These are phyloP conservation scores for Hirtodrosophila confusa DNA, from an alignment of 2,888 invertebrate species.

Conservation along the genomic window DNA sequence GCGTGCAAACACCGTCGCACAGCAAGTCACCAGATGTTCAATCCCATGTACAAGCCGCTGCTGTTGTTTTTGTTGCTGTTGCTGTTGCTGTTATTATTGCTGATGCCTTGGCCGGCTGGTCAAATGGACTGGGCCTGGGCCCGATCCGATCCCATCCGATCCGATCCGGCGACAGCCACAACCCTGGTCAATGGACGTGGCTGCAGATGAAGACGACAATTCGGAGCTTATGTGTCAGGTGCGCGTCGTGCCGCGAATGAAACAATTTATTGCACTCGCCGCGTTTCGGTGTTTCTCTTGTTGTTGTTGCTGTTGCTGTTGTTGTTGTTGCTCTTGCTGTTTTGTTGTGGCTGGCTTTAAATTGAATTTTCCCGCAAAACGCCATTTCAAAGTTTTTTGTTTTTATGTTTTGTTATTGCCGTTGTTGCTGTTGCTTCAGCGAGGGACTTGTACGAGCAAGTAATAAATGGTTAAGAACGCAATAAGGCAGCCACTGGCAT, in stretches of 20 bases:
- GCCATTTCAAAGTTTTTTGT: conserved; percentile 40
- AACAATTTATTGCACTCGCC: conserved; percentile 72
- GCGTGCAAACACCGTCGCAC: conserved; percentile 44
- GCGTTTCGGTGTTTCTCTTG: conserved; percentile 23
- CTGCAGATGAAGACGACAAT: conserved; percentile 72
- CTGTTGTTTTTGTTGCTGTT: conserved; percentile 1
- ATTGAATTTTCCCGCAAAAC: conserved; percentile 64
- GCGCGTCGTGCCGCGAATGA: conserved; percentile 71
- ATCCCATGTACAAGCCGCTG: conserved; percentile 47
- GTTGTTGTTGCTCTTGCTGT: conserved; percentile 26
- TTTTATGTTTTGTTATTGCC: conserved; percentile 4
- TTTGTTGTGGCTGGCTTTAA: conserved; percentile 56
- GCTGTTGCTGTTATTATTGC: conserved; percentile 37
- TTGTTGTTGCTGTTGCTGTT: conserved; percentile 11
- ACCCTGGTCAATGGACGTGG: conserved; percentile 32
- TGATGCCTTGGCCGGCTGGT: conserved; percentile 4
- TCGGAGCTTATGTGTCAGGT: conserved; percentile 75
- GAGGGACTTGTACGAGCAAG: conserved; percentile 4
- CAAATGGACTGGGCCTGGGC: neutral
- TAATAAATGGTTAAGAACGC: conserved; percentile 12
- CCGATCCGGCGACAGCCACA: conserved; percentile 32
- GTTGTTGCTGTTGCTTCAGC: neutral
- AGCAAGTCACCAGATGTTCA: conserved; percentile 73
- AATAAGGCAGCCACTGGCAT: conserved; percentile 31
- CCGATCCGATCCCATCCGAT: conserved; percentile 18